Evolutionary conservation across 2,797 vertebrate species (phyloP).

Genomic region (Melanotaenia parkinsoni): DNA sequence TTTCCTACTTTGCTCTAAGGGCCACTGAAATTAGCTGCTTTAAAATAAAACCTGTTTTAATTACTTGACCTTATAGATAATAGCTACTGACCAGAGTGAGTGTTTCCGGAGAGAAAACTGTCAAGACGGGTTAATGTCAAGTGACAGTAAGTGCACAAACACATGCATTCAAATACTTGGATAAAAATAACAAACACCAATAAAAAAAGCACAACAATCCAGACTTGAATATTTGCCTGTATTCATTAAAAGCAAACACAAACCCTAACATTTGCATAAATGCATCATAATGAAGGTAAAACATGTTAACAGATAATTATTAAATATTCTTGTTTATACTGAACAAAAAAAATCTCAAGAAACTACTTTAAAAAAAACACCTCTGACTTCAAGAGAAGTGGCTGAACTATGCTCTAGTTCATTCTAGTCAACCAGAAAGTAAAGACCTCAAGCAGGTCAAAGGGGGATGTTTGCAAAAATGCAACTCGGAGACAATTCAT

Average conservation of each 20-base stretch:
- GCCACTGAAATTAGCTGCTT: not conserved
- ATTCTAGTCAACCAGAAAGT: conserved; percentile 24
- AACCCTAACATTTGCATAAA: not conserved
- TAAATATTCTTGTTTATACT: not conserved
- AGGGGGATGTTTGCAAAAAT: conserved; percentile 9
- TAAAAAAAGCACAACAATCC: not conserved
- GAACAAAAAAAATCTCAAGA: not conserved
- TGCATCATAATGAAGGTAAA: not conserved
- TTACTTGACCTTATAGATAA: conserved; percentile 13
- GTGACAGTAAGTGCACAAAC: not conserved
- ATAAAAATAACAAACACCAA: not conserved
- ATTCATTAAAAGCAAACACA: not conserved
- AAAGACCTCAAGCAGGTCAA: conserved; percentile 37
- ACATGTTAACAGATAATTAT: accelerated
- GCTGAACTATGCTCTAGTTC: not conserved
- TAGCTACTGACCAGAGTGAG: conserved; percentile 21
- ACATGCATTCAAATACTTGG: conserved; percentile 6
- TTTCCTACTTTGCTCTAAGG: not conserved
- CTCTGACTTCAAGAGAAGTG: not conserved
- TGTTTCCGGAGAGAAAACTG: conserved; percentile 30
- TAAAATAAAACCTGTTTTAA: conserved; percentile 17
- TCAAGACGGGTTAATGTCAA: conserved; percentile 13
- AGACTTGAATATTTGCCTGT: not conserved
- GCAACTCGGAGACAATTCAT: not conserved
- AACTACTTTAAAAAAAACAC: not conserved